A percentile compares a stretch with the other conserved stretches of the same genome.
Evolutionary conservation across 2,113 vertebrate genomes (phyloP).

Genomic region (Archocentrus centrarchus): DNA sequence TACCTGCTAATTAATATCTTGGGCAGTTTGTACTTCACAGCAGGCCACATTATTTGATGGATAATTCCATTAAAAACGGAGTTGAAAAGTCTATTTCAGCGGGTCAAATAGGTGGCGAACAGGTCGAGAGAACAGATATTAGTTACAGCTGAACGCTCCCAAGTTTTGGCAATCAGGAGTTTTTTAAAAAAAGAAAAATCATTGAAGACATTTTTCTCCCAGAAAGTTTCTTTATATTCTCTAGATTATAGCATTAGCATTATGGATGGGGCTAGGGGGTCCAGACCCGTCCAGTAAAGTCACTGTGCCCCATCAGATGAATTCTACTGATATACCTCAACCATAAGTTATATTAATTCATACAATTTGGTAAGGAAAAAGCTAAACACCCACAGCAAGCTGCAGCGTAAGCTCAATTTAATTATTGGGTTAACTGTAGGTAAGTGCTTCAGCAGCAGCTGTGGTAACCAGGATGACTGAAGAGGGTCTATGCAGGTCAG

Average conservation of each 20-base stretch:
- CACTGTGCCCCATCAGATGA: too few relatives aligned
- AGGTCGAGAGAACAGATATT: too few relatives aligned
- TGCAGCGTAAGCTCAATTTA: background rate
- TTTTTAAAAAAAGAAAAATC: background rate
- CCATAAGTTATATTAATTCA: background rate
- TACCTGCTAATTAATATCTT: too few relatives aligned
- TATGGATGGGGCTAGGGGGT: background rate
- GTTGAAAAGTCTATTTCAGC: too few relatives aligned
- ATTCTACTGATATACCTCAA: background rate
- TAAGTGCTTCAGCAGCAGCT: background rate
- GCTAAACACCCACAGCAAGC: background rate
- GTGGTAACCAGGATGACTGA: background rate
- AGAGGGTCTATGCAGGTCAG: background rate
- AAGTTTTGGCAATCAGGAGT: background rate
- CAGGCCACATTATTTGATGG: too few relatives aligned
- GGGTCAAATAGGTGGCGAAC: too few relatives aligned
- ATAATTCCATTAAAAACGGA: too few relatives aligned
- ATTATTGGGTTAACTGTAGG: background rate
- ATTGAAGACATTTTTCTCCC: background rate
- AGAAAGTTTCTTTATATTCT: background rate
- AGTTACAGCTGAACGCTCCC: too few relatives aligned
- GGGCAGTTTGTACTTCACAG: too few relatives aligned
- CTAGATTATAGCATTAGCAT: background rate
- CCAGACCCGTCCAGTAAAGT: background rate
- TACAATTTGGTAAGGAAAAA: background rate